These are phyloP conservation scores for Acromyrmex charruanus DNA, from an alignment of 1,140 invertebrate species.

Conservation along the genomic window DNA sequence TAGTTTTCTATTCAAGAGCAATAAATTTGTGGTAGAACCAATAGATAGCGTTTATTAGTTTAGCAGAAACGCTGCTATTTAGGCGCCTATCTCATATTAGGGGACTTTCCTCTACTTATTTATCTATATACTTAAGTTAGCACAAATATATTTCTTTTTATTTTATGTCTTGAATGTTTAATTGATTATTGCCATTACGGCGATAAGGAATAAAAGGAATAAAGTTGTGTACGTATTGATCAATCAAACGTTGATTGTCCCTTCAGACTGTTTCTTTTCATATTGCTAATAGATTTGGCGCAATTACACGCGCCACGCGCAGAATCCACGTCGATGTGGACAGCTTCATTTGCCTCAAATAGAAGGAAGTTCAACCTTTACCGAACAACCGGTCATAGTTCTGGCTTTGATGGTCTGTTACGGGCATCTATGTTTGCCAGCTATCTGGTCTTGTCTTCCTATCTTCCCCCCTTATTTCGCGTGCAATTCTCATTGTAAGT, in stretches of 20 bases:
- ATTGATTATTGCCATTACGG: neutral
- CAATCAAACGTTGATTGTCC: neutral
- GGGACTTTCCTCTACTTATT: no score
- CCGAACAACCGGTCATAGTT: slow-evolving; percentile 33
- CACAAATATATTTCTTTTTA: no score
- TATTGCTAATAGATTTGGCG: neutral
- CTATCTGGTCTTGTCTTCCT: neutral
- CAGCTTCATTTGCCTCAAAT: neutral
- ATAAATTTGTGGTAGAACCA: no score
- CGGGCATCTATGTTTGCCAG: neutral
- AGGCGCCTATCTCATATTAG: no score
- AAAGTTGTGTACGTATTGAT: neutral
- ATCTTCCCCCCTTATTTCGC: slow-evolving; percentile 43
- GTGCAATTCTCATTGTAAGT: slow-evolving; percentile 51
- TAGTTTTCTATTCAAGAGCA: no score
- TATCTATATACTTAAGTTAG: no score
- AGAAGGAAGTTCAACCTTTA: slow-evolving; percentile 43
- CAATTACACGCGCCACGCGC: slow-evolving; percentile 22
- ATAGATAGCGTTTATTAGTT: no score
- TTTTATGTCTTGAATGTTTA: no score
- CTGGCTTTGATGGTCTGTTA: slow-evolving; percentile 50
- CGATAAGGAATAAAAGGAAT: neutral
- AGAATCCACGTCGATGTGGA: slow-evolving; percentile 17
- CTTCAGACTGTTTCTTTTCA: neutral
- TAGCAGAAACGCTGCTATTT: no score